phyloP scores from a whole-genome alignment of 2,113 vertebrate species.

The Colossoma macropomum region DNA sequence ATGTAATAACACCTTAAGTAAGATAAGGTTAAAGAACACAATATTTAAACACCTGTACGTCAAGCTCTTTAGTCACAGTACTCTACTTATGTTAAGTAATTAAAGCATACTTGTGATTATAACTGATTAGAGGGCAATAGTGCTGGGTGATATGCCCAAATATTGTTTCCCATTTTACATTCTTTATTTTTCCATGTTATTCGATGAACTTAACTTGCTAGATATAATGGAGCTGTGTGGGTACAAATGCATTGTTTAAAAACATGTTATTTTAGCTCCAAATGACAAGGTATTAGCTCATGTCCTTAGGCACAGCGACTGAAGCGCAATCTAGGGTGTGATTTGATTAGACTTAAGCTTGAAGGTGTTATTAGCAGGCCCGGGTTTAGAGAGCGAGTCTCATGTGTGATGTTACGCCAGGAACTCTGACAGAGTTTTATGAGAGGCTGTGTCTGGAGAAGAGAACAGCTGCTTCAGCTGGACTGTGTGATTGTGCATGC shows the following conservation, averaged over 20 bases:
- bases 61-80: too few species aligned
- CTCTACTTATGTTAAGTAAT: too few species aligned
- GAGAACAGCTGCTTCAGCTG: slow-evolving; percentile 41
- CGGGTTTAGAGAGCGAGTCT: slow-evolving; percentile 15
- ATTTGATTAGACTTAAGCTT: slow-evolving; percentile 17
- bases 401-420: slow-evolving; percentile 28
- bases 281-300: background rate
- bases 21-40: too few species aligned
- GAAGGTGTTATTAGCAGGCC: slow-evolving; percentile 29
- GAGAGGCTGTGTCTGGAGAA: background rate
- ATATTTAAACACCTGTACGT: too few species aligned
- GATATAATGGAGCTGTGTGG: background rate
- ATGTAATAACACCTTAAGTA: too few species aligned
- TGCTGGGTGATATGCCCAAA: too few species aligned
- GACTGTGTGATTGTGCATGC: background rate
- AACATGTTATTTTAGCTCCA: background rate
- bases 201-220: background rate
- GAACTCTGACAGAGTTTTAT: slow-evolving; percentile 29
- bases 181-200: background rate
- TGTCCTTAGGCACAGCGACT: background rate
- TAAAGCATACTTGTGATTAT: too few species aligned
- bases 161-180: too few species aligned
- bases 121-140: too few species aligned
- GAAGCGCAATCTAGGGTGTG: background rate
- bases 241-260: background rate